Conservation (phyloP, 1,140 invertebrate genomes). For the roundworm (Caenorhabditis elegans) region WBcel235 BX284604.4:6428501-6429000, state of each 20-base stretch:
- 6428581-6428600: too few species aligned
- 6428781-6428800: conserved; percentile 1
- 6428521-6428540: background rate
- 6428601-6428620: too few species aligned
- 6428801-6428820: background rate
- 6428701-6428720: too few species aligned
- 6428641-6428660: too few species aligned
- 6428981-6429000: conserved; percentile 46
- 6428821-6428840: conserved; percentile 5
- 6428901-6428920: conserved; percentile 48
- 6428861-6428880: conserved; percentile 42
- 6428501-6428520: background rate
- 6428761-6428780: too few species aligned
- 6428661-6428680: too few species aligned
- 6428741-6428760: too few species aligned
- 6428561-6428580: conserved; percentile 4
- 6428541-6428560: conserved; percentile 9
- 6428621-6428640: too few species aligned
- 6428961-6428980: conserved; percentile 53
- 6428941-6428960: conserved; percentile 49
- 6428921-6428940: conserved; percentile 5
- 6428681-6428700: too few species aligned
- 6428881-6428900: conserved; percentile 51
- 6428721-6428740: too few species aligned
- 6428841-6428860: background rate